phyloP scores from a whole-genome alignment of 2,113 vertebrate species.

The Prochilodus magdalenae region DNA sequence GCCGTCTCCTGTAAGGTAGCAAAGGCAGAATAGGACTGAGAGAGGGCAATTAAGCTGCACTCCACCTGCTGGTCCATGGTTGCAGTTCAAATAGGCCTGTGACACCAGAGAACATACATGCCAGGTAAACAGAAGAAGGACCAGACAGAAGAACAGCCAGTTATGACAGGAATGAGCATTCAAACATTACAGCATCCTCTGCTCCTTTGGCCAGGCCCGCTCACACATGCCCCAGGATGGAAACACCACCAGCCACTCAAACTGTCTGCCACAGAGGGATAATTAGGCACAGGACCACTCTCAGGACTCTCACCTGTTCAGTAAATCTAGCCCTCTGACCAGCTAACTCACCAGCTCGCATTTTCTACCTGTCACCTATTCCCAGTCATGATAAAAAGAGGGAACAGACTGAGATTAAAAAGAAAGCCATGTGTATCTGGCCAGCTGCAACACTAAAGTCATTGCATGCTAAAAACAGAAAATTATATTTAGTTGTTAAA shows the following conservation, averaged over 20 bases:
- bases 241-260: slow-evolving; percentile 78
- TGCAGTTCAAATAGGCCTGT: slow-evolving; percentile 65
- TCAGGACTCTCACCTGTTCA: slow-evolving; percentile 25
- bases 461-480: too few relatives aligned
- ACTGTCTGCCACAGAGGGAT: slow-evolving; percentile 78
- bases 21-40: slow-evolving; percentile 17
- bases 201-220: slow-evolving; percentile 84
- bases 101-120: slow-evolving; percentile 75
- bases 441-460: slow-evolving; percentile 24
- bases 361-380: slow-evolving; percentile 38
- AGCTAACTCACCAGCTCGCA: slow-evolving; percentile 13
- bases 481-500: too few relatives aligned
- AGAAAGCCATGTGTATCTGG: slow-evolving; percentile 29
- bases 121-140: slow-evolving; percentile 74
- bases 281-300: slow-evolving; percentile 77
- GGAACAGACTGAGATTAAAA: slow-evolving; percentile 17
- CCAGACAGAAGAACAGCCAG: slow-evolving; percentile 86
- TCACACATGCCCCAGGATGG: slow-evolving; percentile 80
- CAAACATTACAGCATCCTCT: slow-evolving; percentile 74
- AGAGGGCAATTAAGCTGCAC: slow-evolving; percentile 71
- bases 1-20: slow-evolving; percentile 1
- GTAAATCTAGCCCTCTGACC: slow-evolving; percentile 15
- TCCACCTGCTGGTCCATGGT: slow-evolving; percentile 67
- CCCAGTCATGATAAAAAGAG: slow-evolving; percentile 20
- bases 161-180: slow-evolving; percentile 81